Conservation (phyloP, 2,113 vertebrate species). For the Atherinomorus stipes region DNA sequence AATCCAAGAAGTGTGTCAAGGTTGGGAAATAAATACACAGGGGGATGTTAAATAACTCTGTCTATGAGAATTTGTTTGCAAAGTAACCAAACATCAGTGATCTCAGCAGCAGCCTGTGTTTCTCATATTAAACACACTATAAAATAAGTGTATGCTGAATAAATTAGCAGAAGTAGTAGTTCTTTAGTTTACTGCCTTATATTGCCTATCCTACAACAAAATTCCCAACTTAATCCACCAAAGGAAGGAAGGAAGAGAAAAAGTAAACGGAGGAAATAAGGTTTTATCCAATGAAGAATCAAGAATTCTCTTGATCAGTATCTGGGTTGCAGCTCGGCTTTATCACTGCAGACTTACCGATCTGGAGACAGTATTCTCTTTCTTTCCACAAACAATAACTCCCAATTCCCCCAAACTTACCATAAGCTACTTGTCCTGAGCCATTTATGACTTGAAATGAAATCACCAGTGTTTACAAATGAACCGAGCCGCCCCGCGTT, state of each 20-base stretch:
- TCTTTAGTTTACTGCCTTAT: too few relatives aligned
- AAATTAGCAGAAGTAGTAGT: too few relatives aligned
- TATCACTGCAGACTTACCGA: conserved; percentile 10
- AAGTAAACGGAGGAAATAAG: too few relatives aligned
- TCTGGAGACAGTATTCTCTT: conserved; percentile 11
- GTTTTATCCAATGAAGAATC: too few relatives aligned
- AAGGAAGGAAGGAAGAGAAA: too few relatives aligned
- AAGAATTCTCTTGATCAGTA: conserved; percentile 28
- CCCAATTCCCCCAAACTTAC: neutral
- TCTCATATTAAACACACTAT: neutral
- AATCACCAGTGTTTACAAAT: neutral
- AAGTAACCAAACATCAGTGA: neutral
- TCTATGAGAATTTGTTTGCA: conserved; percentile 11
- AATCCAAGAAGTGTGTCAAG: conserved; percentile 44
- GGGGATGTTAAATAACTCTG: conserved; percentile 21
- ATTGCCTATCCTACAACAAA: too few relatives aligned
- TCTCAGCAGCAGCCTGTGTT: neutral
- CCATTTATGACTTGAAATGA: neutral
- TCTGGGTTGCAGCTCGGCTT: conserved; percentile 3
- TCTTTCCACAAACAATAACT: conserved; percentile 18
- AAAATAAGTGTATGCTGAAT: neutral
- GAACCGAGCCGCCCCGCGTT: neutral
- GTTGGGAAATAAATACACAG: conserved; percentile 55
- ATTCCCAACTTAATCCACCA: too few relatives aligned
- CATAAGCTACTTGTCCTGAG: neutral